Percentiles rank a stretch among this genome's conserved stretches.
These are phyloP conservation scores for Scolopax mira DNA, from an alignment of 2,113 vertebrate genomes.

Conservation along the genomic window DNA sequence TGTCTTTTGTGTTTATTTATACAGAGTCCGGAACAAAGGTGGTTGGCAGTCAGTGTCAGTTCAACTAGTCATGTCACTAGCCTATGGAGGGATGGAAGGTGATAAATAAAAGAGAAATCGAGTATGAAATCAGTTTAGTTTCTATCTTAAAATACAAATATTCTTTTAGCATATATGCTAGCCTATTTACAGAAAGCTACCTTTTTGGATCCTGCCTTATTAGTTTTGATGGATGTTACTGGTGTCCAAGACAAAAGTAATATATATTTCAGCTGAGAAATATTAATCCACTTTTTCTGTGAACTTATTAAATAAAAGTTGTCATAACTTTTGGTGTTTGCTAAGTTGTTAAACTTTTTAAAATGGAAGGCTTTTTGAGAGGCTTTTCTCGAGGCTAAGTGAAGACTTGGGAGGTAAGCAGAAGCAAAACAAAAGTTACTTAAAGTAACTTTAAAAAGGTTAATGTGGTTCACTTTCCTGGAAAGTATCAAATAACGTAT, in stretches of 20 bases:
- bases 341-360: conserved; percentile 40
- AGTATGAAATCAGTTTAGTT: background rate
- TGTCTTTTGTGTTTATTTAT: background rate
- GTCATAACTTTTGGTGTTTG: conserved; percentile 3
- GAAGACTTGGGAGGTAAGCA: background rate
- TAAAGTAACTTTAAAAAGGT: background rate
- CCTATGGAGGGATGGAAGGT: background rate
- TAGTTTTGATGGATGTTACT: background rate
- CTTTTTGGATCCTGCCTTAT: background rate
- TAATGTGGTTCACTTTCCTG: background rate
- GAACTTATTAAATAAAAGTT: conserved; percentile 8
- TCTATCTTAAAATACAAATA: background rate
- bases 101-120: background rate
- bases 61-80: background rate
- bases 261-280: conserved; percentile 36
- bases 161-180: conserved; percentile 20
- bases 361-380: conserved; percentile 31
- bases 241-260: conserved; percentile 32
- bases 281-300: conserved; percentile 2
- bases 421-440: background rate
- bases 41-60: background rate
- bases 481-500: background rate
- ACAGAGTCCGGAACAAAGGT: background rate
- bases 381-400: background rate
- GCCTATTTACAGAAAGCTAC: background rate